Percentiles rank a stretch among this genome's conserved stretches.
phyloP scores from a whole-genome alignment of 2,888 invertebrate species.

The Lasius fuliginosus region DNA sequence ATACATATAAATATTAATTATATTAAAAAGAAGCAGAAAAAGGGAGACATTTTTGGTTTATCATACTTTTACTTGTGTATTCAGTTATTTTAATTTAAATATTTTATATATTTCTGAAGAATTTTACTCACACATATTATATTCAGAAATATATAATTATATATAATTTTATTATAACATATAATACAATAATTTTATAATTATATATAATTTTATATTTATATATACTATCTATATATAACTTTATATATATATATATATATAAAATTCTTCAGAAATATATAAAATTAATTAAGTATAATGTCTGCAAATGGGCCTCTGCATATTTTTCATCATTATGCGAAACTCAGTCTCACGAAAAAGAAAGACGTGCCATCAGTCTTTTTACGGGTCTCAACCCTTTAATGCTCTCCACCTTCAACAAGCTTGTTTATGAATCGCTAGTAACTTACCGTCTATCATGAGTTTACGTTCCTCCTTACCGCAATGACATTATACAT shows the following conservation, averaged over 20 bases:
- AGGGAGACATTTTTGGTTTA: neutral
- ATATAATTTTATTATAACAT: no score
- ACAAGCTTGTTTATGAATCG: constrained; percentile 40
- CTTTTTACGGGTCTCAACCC: constrained; percentile 29
- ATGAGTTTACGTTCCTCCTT: constrained; percentile 28
- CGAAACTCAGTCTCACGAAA: constrained; percentile 2
- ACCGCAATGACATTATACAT: constrained; percentile 19
- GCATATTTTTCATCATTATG: constrained; percentile 23
- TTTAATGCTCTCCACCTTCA: neutral
- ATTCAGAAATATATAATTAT: neutral
- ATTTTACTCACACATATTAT: neutral
- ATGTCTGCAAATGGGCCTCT: neutral
- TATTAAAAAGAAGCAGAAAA: neutral
- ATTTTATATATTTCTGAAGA: neutral
- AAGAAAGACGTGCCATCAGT: neutral
- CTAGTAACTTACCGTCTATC: constrained; percentile 29
- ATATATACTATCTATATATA: no score
- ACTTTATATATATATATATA: neutral
- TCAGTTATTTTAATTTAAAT: neutral
- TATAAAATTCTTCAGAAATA: no score
- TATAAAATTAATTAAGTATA: neutral
- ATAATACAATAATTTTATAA: no score
- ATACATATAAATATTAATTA: neutral
- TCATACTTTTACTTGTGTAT: constrained; percentile 24
- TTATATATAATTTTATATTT: no score